Evolutionary conservation across 2,113 vertebrate species (phyloP), one percentile per base, ranked within the genome.

Genomic region (Chrysochloris asiatica): DNA sequence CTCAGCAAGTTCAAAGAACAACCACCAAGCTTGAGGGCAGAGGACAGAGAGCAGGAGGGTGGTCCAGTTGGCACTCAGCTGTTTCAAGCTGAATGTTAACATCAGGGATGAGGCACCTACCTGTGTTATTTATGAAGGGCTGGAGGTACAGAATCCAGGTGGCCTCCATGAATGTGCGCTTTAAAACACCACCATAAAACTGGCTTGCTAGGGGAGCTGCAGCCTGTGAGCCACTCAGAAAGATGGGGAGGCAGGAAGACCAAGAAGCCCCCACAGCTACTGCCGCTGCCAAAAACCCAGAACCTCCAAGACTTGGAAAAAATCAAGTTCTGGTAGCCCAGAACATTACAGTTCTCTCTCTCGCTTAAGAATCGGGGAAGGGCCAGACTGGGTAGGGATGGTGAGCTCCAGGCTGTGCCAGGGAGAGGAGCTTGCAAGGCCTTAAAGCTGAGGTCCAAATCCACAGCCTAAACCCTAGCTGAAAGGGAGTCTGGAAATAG

Each of bases 311-410:
- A 56, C 36, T 28, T 43, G 48, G 28, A 50, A 3, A 16, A 43
- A 48, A 26, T 36, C 12, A 16, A 22, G 47, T 48, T 1, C 2
- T 43, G n/a, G 77, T 8, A 56, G 24, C 24, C n/a, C 0, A 9
- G 11, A 13, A 21, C 69, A 5, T n/a, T 45, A 26, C 9, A 4
- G 52, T 19, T 33, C 4, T 71, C 47, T 69, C 67, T 36, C 24
- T 52, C 72, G 47, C 36, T 38, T 50, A 47, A 80, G 33, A 47
- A 38, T 43, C 8, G 24, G 65, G 50, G 4, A 45, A 48, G 45
- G 43, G 36, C 24, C 1, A 4, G 26, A n/a, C n/a, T 16, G 12
- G 43, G 16, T 26, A 9, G 10, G 24, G 0, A 1, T 28, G 16
- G 16, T 56, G 22, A 89, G 14, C 48, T 6, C n/a, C 33, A 1